Evolutionary conservation across 2,113 vertebrate genomes (phyloP), one percentile per base, ranked within the genome.

Genomic region (Ranitomeya variabilis): DNA sequence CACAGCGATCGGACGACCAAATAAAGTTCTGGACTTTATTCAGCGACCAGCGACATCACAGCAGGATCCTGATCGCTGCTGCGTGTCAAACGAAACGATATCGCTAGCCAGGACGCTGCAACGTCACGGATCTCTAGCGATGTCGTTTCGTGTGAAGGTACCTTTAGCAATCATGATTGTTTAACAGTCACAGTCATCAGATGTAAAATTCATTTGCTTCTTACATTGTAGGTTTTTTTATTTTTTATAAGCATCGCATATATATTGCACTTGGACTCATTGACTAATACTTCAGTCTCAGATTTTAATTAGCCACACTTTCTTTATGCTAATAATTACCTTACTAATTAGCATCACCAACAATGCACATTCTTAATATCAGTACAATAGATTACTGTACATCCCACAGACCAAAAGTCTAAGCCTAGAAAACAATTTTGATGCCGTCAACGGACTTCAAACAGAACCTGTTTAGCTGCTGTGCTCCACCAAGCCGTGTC

Each of bases 401-500:
- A 31, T 12, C 18, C 16, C 82, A 18, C 37, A 84, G 45, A 23
- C 64, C 19, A 84, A 69, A 37, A 69, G 13, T n/a, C 55, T 60
- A 62, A 80, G 37, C 55, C 55, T 57, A 60, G 31, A 81, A 81
- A 60, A 37, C 78, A 62, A 37, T 59, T 69, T 37, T 69, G 62
- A 83, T 54, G 69, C 37, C 82, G 69, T 84, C 73, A 76, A 71
- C 59, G n/a, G 55, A 21, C 52, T 71, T 73, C 7, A 45, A 55
- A 15, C 52, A 87, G n/a, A 60, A 81, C 23, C 19, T 26, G 76
- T 55, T 80, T 66, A 19, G 45, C 64, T 55, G 77, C 62, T 59
- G n/a, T n/a, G 60, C 66, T 45, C 51, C 62, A 15, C 45, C 52
- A 23, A 64, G 16, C 74, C 45, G 45, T 82, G 21, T 26, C 19